These are phyloP conservation scores for Bubalus kerabau DNA, from an alignment of 2,113 vertebrate species.

Conservation along the genomic window DNA sequence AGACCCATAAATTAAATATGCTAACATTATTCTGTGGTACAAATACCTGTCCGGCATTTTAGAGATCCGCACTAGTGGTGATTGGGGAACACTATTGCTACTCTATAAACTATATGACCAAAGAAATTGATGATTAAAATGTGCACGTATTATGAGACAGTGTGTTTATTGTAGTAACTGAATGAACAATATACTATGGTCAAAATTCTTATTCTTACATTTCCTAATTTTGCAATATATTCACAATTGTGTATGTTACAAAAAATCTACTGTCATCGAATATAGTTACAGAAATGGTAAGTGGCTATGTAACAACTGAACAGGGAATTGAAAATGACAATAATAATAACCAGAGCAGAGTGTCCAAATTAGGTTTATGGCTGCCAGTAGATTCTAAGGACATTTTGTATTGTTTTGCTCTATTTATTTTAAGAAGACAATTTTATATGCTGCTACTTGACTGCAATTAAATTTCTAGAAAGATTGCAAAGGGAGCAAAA, in stretches of 20 bases:
- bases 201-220: not conserved
- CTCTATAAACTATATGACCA: not conserved
- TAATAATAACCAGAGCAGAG: not conserved
- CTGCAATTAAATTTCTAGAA: not conserved
- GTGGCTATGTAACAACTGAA: not conserved
- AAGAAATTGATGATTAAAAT: not conserved
- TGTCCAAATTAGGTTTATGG: not conserved
- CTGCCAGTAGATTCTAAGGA: not conserved
- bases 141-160: not conserved
- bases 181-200: not conserved
- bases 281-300: not conserved
- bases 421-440: not conserved
- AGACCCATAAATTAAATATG: not conserved
- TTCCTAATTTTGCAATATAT: not conserved
- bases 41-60: not conserved
- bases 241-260: not conserved
- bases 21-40: not conserved
- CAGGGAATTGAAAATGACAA: not conserved
- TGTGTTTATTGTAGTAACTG: not conserved
- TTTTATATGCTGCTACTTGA: not conserved
- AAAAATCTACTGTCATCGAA: not conserved
- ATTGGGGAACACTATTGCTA: not conserved
- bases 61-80: not conserved
- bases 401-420: not conserved
- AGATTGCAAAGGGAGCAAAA: not conserved